Conservation (phyloP, 2,113 vertebrate genomes). For the Alouatta palliata region DNA sequence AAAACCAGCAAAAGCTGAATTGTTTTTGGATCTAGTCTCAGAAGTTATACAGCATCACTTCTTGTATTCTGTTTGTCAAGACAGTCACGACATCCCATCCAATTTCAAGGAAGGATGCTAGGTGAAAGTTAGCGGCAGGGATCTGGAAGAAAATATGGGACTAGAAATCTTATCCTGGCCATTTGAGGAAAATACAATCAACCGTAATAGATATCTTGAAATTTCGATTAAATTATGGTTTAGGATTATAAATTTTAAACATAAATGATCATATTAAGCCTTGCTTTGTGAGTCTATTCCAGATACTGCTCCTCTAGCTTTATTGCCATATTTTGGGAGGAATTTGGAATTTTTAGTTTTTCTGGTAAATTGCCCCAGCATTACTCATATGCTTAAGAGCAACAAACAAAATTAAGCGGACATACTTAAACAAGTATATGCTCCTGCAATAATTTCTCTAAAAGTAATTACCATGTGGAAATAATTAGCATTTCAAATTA, state of each 20-base stretch:
- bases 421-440: constrained; percentile 26
- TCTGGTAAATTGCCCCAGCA: background rate
- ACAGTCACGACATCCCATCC: background rate
- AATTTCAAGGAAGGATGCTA: background rate
- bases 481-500: constrained; percentile 67
- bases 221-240: constrained; percentile 23
- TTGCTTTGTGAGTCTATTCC: background rate
- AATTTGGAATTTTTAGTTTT: background rate
- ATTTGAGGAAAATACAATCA: background rate
- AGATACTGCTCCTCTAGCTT: background rate
- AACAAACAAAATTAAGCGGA: constrained; percentile 44
- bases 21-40: background rate
- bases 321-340: background rate
- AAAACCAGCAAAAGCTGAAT: background rate
- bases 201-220: background rate
- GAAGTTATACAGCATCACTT: background rate
- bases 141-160: background rate
- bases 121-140: background rate
- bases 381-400: background rate
- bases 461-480: constrained; percentile 45
- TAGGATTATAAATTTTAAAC: background rate
- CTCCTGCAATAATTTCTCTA: constrained; percentile 35
- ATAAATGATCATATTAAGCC: background rate
- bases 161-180: background rate
- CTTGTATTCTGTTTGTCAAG: background rate